A percentile compares a stretch with the other conserved stretches of the same genome.
Evolutionary conservation across 2,797 vertebrate genomes (phyloP).

Genomic region (Chiloscyllium punctatum): DNA sequence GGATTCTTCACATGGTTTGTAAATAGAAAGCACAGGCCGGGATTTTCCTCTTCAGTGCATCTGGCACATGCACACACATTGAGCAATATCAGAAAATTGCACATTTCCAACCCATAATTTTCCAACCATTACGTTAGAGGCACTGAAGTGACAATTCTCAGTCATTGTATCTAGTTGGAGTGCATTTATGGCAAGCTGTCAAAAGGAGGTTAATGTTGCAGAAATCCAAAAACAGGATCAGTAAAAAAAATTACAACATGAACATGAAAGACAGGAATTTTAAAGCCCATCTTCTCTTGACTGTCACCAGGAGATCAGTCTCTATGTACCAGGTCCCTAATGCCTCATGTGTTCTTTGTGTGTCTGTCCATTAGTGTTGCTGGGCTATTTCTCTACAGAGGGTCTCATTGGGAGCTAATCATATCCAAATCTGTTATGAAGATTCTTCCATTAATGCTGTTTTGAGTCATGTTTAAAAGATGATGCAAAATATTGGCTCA

Average conservation of each 20-base stretch:
- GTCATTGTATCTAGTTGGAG: background rate
- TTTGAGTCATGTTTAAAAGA: too few relatives aligned
- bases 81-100: slow-evolving; percentile 25
- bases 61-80: background rate
- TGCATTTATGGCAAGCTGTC: background rate
- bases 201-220: background rate
- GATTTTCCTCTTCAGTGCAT: background rate
- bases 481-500: too few relatives aligned
- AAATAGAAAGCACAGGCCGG: background rate
- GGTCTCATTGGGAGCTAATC: background rate
- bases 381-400: background rate
- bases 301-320: background rate
- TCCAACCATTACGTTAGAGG: slow-evolving; percentile 1
- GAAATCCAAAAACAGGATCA: background rate
- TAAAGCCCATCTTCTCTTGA: background rate
- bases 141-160: background rate
- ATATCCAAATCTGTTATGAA: background rate
- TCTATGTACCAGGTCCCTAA: background rate
- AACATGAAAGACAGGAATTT: background rate
- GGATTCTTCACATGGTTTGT: background rate
- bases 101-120: background rate
- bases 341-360: background rate
- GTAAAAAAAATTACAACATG: background rate
- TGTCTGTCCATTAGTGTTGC: background rate
- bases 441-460: too few relatives aligned